Evolutionary conservation across 2,797 vertebrate genomes (phyloP).

Genomic region (Rhincodon typus): DNA sequence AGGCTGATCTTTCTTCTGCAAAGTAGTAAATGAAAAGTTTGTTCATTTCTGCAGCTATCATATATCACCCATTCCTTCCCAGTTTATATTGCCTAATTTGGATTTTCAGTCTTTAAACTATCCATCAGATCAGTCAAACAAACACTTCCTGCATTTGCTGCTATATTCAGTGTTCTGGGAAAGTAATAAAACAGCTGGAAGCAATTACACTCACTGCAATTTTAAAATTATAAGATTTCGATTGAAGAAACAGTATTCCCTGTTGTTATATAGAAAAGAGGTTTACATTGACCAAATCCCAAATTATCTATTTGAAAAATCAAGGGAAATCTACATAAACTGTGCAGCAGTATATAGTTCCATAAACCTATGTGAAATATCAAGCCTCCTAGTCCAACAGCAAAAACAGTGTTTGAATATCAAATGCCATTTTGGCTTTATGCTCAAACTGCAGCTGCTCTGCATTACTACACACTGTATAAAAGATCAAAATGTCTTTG

Average conservation of each 20-base stretch:
- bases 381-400: background rate
- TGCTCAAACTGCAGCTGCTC: constrained; percentile 18
- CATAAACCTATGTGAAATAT: constrained; percentile 14
- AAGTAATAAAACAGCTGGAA: constrained; percentile 36
- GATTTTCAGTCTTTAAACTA: constrained; percentile 11
- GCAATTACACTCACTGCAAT: constrained; percentile 21
- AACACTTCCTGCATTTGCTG: constrained; percentile 29
- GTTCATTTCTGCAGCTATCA: background rate
- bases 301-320: constrained; percentile 14
- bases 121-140: constrained; percentile 34
- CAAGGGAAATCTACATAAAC: background rate
- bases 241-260: constrained; percentile 28
- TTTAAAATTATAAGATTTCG: constrained; percentile 24
- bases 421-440: background rate
- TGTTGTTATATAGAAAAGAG: constrained; percentile 13
- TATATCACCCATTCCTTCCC: background rate
- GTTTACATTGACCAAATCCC: constrained; percentile 13
- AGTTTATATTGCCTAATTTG: constrained; percentile 22
- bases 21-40: background rate
- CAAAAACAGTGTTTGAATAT: background rate
- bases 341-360: background rate
- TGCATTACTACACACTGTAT: background rate
- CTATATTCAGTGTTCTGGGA: constrained; percentile 5
- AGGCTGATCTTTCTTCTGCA: background rate
- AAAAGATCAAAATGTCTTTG: constrained; percentile 6